A percentile compares a stretch with the other conserved stretches of the same genome.
These are phyloP conservation scores for Gymnopithys bicolor DNA, from an alignment of 2,797 vertebrate species.

Conservation along the genomic window DNA sequence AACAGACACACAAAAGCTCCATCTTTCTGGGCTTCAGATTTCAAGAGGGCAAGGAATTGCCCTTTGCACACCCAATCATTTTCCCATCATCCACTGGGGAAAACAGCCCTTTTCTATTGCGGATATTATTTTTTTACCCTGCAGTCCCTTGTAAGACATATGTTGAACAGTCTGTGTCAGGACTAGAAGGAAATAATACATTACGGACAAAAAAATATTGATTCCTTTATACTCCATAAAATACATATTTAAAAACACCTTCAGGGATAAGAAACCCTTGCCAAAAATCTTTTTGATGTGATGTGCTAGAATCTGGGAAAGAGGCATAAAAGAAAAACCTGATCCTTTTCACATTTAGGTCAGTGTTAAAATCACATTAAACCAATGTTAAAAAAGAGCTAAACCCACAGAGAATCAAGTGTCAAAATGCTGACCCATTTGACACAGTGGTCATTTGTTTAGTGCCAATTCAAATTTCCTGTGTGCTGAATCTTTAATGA, in stretches of 20 bases:
- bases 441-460: not conserved
- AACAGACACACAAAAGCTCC: conserved; percentile 60
- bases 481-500: not conserved
- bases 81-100: conserved; percentile 57
- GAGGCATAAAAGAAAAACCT: not conserved
- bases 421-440: conserved; percentile 8
- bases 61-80: conserved; percentile 48
- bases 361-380: conserved; percentile 30
- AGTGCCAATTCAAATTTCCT: not conserved
- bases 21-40: conserved; percentile 48
- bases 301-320: not conserved
- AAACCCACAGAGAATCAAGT: not conserved
- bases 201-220: not conserved
- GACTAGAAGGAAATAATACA: conserved; percentile 44
- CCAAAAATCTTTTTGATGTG: not conserved
- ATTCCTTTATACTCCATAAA: conserved; percentile 56
- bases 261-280: conserved; percentile 38
- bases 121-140: conserved; percentile 33
- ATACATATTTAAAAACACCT: conserved; percentile 62
- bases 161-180: conserved; percentile 49
- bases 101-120: conserved; percentile 56
- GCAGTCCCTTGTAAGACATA: conserved; percentile 43
- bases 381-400: not conserved
- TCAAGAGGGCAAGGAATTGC: conserved; percentile 42
- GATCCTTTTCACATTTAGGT: not conserved